Conservation (phyloP, 2,888 invertebrate genomes). For the Lathronympha strigana region DNA sequence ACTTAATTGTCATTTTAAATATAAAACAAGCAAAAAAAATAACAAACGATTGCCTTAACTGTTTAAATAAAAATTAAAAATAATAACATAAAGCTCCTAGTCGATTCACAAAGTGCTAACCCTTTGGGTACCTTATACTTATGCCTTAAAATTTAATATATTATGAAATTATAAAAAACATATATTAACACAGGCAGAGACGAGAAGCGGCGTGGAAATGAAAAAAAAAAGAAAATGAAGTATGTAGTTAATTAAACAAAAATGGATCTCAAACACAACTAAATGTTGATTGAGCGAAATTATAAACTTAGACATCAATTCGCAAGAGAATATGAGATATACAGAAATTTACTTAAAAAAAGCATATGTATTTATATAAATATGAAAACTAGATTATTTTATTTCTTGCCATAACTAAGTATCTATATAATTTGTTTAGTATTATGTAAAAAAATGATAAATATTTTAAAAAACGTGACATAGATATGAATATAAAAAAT, state of each 20-base stretch:
- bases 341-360: too few species aligned
- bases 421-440: not conserved
- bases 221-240: not conserved
- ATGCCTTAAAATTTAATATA: slow-evolving; percentile 51
- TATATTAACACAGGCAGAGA: slow-evolving; percentile 25
- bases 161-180: slow-evolving; percentile 31
- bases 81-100: slow-evolving; percentile 36
- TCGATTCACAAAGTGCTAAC: slow-evolving; percentile 68
- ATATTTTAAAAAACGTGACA: not conserved
- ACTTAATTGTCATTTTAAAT: not conserved
- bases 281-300: not conserved
- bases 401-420: slow-evolving; percentile 5
- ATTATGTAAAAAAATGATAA: too few species aligned
- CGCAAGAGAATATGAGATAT: too few species aligned
- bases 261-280: not conserved
- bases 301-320: not conserved
- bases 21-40: not conserved
- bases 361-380: not conserved
- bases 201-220: slow-evolving; percentile 2
- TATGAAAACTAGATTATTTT: not conserved
- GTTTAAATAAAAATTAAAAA: not conserved
- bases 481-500: not conserved
- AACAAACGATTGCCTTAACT: not conserved
- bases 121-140: slow-evolving; percentile 59
- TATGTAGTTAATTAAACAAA: not conserved